Base-by-base conservation (phyloP, 1,140 invertebrate genomes). In the Pollicipes pollicipes region DNA sequence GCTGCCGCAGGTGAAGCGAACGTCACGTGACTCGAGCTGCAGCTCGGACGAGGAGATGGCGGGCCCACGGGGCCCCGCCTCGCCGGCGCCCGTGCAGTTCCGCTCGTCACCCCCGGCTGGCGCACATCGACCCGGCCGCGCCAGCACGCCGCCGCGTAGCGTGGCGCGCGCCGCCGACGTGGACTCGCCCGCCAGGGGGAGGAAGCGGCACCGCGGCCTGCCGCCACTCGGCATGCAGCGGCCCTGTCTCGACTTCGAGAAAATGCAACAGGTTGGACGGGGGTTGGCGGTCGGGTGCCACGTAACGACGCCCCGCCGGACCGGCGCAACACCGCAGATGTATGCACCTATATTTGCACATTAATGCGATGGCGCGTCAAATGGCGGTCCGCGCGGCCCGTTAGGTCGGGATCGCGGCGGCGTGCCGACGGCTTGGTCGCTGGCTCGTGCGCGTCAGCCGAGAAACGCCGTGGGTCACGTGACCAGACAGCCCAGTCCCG, bases 271-370 rank as follows among this genome's bases (percentile, higher is more conserved):
- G 45, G 45, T 58, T 58, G 45, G 45, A 3, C 45, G 45, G 45
- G 6, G 13, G 45, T 10, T 35, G 32, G 32, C 32, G n/a, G n/a
- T n/a, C n/a, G n/a, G n/a, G n/a, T n/a, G n/a, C 35, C 35, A 17
- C 35, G 35, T 6, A 6, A 8, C 35, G 35, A 35, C 35, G 6
- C 6, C 35, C 17, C 6, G 35, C 35, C 6, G 45, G 45, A 58
- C 45, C 45, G 45, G 45, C 24, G 45, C 45, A 58, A 21, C 13
- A 21, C 45, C 13, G 21, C 17, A 58, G 17, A 58, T 58, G 17
- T 58, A 58, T 58, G 45, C 45, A 58, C 45, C 45, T 58, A 58
- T 24, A 58, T 58, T 58, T 58, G 45, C 45, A 58, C 45, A 58
- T 10, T 58, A 24, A 58, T 58, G 13, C 6, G 45, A n/a, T n/a